Conservation (phyloP, 2,797 vertebrate species). For the Anas georgica region DNA sequence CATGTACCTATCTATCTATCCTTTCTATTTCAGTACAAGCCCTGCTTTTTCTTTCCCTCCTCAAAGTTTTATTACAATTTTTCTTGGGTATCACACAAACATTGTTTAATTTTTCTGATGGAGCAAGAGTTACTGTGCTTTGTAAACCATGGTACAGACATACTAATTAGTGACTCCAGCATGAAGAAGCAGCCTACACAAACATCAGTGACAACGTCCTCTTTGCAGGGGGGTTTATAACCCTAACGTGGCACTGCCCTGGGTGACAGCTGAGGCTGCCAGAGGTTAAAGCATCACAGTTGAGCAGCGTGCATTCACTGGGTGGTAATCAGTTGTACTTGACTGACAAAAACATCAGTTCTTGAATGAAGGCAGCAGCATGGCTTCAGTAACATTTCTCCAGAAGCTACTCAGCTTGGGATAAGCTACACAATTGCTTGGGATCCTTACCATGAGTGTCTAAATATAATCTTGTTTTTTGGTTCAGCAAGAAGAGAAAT, state of each 20-base stretch:
- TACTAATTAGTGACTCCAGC: background rate
- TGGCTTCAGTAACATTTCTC: background rate
- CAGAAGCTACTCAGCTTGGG: background rate
- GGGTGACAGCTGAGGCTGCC: background rate
- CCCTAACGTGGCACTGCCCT: background rate
- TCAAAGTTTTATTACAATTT: background rate
- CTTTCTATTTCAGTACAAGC: background rate
- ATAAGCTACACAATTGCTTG: background rate
- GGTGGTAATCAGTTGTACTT: background rate
- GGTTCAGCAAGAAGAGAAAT: background rate
- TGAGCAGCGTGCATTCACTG: background rate
- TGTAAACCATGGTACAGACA: accelerated
- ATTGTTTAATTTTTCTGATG: background rate
- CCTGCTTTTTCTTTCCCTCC: background rate
- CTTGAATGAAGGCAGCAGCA: background rate
- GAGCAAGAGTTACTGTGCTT: background rate
- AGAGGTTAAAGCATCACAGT: background rate
- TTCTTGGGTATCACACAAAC: background rate
- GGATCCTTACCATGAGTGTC: background rate
- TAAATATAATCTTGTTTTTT: background rate
- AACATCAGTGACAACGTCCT: background rate
- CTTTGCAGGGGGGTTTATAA: background rate
- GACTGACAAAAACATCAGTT: background rate
- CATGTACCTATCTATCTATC: background rate
- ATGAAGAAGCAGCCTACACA: background rate